phyloP scores from a whole-genome alignment of 2,888 invertebrate species.

The Hetaerina titia region DNA sequence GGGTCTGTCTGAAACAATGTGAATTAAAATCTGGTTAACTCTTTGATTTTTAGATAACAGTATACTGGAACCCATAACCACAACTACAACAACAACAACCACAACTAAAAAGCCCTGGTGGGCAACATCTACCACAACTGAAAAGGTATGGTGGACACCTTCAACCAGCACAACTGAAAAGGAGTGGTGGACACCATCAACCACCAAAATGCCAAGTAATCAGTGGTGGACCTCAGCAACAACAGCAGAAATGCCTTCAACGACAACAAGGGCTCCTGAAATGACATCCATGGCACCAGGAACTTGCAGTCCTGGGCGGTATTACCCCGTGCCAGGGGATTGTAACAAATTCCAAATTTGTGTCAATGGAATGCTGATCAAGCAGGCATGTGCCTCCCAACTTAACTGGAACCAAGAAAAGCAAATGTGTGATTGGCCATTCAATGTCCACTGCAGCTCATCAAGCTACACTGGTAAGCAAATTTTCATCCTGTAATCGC shows the following conservation, averaged over 20 bases:
- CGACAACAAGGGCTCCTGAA: conserved; percentile 75
- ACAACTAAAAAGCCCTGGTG: conserved; percentile 34
- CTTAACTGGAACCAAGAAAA: conserved; percentile 85
- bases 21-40: not conserved
- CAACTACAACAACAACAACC: conserved; percentile 69
- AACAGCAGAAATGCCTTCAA: conserved; percentile 77
- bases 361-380: conserved; percentile 85
- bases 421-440: conserved; percentile 88
- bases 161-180: conserved; percentile 70
- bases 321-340: conserved; percentile 84
- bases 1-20: not conserved
- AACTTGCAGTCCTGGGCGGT: conserved; percentile 85
- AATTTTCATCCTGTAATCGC: not conserved
- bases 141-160: conserved; percentile 70
- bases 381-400: conserved; percentile 87
- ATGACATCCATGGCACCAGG: conserved; percentile 69
- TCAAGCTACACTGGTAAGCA: conserved; percentile 69
- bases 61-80: not conserved
- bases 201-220: conserved; percentile 74
- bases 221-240: conserved; percentile 75
- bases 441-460: conserved; percentile 81
- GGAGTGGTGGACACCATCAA: conserved; percentile 55
- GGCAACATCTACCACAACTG: conserved; percentile 70
- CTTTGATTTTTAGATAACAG: not conserved
- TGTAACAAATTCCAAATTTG: conserved; percentile 89